Percentiles rank a stretch among this genome's conserved stretches.
Evolutionary conservation across 2,888 invertebrate species (phyloP).

Genomic region (Frankliniella fusca): DNA sequence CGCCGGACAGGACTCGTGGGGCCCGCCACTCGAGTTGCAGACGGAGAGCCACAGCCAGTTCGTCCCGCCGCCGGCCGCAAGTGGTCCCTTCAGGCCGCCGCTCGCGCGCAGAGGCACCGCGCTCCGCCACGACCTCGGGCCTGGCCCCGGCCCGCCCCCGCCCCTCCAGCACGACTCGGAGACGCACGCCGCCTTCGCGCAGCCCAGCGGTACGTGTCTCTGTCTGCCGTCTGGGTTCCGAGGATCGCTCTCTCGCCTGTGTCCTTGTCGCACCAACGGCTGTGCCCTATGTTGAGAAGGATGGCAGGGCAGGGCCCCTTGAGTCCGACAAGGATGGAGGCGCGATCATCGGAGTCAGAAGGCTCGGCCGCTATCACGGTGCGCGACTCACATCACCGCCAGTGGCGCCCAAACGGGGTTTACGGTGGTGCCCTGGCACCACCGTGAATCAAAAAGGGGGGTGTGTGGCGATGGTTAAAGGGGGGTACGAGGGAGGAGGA

Average conservation of each 20-base stretch:
- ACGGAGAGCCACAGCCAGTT: slow-evolving; percentile 24
- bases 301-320: too few relatives aligned
- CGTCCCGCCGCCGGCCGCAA: not conserved
- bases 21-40: not conserved
- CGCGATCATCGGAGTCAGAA: too few relatives aligned
- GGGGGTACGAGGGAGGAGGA: too few relatives aligned
- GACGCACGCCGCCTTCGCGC: not conserved
- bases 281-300: not conserved
- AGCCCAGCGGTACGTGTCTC: not conserved
- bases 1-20: not conserved
- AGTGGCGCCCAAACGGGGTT: too few relatives aligned
- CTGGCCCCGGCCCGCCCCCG: not conserved
- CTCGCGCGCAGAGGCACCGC: not conserved
- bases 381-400: too few relatives aligned
- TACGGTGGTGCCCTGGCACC: too few relatives aligned
- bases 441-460: too few relatives aligned
- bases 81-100: not conserved
- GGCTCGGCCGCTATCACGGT: too few relatives aligned
- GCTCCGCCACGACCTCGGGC: not conserved
- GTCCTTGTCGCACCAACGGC: not conserved
- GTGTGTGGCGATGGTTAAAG: too few relatives aligned
- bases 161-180: not conserved
- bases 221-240: too few relatives aligned
- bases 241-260: too few relatives aligned
- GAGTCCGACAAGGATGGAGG: too few relatives aligned